Evolutionary conservation across 2,113 vertebrate genomes (phyloP).

Genomic region (Ardeotis arabs): DNA sequence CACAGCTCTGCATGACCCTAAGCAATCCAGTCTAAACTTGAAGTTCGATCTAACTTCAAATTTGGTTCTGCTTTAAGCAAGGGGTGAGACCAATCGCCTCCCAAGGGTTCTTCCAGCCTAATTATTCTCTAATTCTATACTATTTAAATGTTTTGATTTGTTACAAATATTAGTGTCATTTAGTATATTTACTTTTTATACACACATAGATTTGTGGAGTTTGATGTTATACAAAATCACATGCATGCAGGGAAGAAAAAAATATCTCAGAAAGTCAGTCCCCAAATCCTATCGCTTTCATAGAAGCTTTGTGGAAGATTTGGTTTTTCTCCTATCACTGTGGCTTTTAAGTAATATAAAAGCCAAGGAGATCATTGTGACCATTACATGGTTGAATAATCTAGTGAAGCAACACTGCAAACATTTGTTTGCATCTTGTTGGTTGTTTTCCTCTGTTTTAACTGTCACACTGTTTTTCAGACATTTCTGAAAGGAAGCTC

Average conservation of each 20-base stretch:
- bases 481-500: background rate
- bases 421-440: background rate
- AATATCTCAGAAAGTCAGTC: background rate
- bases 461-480: background rate
- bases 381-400: background rate
- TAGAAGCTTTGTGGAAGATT: background rate
- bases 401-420: background rate
- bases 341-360: background rate
- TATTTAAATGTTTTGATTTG: background rate
- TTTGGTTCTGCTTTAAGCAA: background rate
- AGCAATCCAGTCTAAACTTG: background rate
- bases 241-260: background rate
- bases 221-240: background rate
- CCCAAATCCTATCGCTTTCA: background rate
- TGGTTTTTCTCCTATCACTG: background rate
- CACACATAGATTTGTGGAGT: background rate
- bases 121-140: background rate
- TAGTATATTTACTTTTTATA: background rate
- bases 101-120: background rate
- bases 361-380: background rate
- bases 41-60: background rate
- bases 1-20: background rate
- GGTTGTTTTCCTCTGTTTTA: background rate
- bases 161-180: background rate
- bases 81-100: background rate